These are phyloP conservation scores for Alectura lathami DNA, from an alignment of 2,113 vertebrate species.

Conservation along the genomic window DNA sequence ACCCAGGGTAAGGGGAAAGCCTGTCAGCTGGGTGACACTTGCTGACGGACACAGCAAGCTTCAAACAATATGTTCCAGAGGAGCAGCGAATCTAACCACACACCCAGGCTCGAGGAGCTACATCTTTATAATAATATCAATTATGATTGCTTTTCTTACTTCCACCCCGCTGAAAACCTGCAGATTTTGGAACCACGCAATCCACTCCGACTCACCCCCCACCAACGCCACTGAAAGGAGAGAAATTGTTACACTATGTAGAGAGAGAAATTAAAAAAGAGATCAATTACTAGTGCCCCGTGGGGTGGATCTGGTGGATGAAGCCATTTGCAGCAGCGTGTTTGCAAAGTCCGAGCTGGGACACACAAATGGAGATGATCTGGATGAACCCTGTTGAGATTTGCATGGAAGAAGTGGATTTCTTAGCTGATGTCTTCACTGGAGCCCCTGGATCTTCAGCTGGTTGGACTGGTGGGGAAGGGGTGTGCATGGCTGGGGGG, in stretches of 20 bases:
- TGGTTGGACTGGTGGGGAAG: conserved; percentile 31
- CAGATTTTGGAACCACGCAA: neutral
- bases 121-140: neutral
- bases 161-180: neutral
- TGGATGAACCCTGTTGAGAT: neutral
- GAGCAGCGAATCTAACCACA: neutral
- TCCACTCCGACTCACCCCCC: neutral
- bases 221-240: neutral
- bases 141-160: neutral
- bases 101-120: neutral
- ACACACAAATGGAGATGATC: neutral
- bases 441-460: neutral
- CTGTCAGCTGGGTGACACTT: conserved; percentile 61
- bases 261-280: conserved; percentile 10
- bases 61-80: conserved; percentile 13
- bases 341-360: neutral
- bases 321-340: conserved; percentile 20
- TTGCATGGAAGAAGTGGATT: conserved; percentile 37
- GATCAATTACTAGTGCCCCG: conserved; percentile 29
- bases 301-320: conserved; percentile 54
- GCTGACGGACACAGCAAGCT: neutral
- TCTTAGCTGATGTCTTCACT: conserved; percentile 29
- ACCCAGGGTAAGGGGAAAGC: neutral
- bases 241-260: neutral
- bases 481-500: neutral